Conservation (phyloP, 2,113 vertebrate genomes). For the Cryptoleucopteryx plumbea region DNA sequence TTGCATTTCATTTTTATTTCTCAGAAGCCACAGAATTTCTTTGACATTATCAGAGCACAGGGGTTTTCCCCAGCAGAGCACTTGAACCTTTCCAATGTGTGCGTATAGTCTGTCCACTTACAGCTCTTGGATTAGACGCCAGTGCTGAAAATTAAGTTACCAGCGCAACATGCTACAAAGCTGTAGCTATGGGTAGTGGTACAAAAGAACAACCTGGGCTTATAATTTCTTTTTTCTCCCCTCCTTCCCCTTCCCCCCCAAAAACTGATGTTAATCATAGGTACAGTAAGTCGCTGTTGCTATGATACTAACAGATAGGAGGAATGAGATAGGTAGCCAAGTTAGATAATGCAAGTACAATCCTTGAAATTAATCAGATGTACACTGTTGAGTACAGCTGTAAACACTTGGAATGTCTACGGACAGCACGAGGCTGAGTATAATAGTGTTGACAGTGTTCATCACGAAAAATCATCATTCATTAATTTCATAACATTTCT, state of each 20-base stretch:
- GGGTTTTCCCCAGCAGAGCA: background rate
- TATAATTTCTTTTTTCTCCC: background rate
- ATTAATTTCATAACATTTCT: background rate
- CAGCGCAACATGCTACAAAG: background rate
- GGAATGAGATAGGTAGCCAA: background rate
- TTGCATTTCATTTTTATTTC: background rate
- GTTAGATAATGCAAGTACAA: background rate
- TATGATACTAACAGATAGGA: background rate
- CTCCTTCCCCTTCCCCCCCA: too few species aligned
- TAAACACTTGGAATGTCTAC: background rate
- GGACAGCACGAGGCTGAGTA: background rate
- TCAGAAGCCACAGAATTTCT: background rate
- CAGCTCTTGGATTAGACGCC: background rate
- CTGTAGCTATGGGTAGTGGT: background rate
- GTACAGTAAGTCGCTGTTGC: background rate
- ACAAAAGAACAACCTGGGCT: background rate
- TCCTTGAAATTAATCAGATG: background rate
- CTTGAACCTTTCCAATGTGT: background rate
- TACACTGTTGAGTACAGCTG: background rate
- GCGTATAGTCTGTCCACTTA: background rate
- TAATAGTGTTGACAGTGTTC: background rate
- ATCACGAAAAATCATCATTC: background rate
- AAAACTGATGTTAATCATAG: background rate
- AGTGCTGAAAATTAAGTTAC: background rate
- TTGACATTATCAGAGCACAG: background rate